Conservation (phyloP, 2,797 vertebrate genomes). For the Dallia pectoralis region DNA sequence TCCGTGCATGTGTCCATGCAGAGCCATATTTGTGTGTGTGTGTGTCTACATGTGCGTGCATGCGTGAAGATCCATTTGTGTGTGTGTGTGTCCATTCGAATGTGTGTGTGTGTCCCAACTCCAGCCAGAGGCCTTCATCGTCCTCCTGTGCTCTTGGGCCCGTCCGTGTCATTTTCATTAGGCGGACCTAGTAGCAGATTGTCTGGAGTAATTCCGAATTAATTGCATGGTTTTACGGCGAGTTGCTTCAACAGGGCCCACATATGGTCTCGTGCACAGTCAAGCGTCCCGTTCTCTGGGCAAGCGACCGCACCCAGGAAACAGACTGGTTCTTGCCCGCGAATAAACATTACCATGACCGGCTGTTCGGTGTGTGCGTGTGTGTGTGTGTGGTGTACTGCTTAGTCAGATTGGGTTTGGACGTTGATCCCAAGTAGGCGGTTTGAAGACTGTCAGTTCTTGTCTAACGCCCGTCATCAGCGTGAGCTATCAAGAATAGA, state of each 20-base stretch:
- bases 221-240: slow-evolving; percentile 51
- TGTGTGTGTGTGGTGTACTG: no score
- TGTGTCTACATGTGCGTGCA: not conserved
- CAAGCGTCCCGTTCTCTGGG: slow-evolving; percentile 33
- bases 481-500: no score
- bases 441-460: no score
- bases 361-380: not conserved
- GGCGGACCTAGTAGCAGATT: slow-evolving; percentile 47
- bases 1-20: not conserved
- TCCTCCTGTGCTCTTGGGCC: not conserved
- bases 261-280: slow-evolving; percentile 43
- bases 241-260: slow-evolving; percentile 47
- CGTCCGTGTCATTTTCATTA: slow-evolving; percentile 40
- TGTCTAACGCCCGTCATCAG: no score
- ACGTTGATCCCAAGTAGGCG: no score
- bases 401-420: no score
- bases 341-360: not conserved
- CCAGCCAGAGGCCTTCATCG: slow-evolving; percentile 17
- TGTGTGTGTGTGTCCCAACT: not conserved
- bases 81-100: not conserved
- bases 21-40: not conserved
- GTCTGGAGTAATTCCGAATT: slow-evolving; percentile 52
- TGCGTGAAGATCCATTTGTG: not conserved
- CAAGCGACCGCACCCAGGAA: not conserved
- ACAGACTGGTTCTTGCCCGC: not conserved